Evolutionary conservation across 1,140 invertebrate genomes (phyloP).

Genomic region (Drosophila ambigua): DNA sequence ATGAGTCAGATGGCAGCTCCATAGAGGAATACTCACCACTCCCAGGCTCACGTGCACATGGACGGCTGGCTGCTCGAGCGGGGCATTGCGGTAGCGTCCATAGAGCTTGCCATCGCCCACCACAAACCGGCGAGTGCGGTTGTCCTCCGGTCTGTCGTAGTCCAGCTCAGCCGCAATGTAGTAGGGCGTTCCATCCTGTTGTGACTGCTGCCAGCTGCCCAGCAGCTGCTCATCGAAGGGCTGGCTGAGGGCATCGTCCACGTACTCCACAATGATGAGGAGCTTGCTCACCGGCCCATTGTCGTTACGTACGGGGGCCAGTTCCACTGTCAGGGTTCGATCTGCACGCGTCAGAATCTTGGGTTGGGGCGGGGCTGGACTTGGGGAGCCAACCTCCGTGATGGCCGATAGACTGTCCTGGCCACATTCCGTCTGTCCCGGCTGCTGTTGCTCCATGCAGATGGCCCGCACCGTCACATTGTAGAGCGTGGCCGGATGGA

Average conservation of each 20-base stretch:
- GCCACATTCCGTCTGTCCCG: constrained; percentile 84
- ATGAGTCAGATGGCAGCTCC: neutral
- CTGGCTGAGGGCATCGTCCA: constrained; percentile 87
- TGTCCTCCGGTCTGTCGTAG: constrained; percentile 69
- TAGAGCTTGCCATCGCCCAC: constrained; percentile 91
- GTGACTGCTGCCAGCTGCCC: constrained; percentile 86
- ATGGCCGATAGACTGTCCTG: constrained; percentile 85
- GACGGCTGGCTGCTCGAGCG: constrained; percentile 85
- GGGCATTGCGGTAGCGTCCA: constrained; percentile 91
- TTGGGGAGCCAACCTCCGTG: constrained; percentile 88
- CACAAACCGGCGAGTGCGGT: constrained; percentile 86
- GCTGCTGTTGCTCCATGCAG: constrained; percentile 83
- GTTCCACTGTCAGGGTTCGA: constrained; percentile 86
- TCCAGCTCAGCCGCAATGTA: constrained; percentile 92
- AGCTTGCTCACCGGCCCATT: constrained; percentile 90
- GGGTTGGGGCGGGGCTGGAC: constrained; percentile 87
- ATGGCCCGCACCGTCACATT: constrained; percentile 88
- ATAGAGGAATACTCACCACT: constrained; percentile 84
- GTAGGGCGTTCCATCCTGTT: constrained; percentile 87
- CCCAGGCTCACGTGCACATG: constrained; percentile 90
- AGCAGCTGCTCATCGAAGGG: constrained; percentile 85
- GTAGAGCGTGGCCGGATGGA: constrained; percentile 90
- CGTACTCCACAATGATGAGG: constrained; percentile 87
- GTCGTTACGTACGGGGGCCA: constrained; percentile 87
- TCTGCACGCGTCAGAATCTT: constrained; percentile 86